These are phyloP conservation scores for Nymphalis polychloros DNA, from an alignment of 2,888 invertebrate genomes.

Conservation along the genomic window DNA sequence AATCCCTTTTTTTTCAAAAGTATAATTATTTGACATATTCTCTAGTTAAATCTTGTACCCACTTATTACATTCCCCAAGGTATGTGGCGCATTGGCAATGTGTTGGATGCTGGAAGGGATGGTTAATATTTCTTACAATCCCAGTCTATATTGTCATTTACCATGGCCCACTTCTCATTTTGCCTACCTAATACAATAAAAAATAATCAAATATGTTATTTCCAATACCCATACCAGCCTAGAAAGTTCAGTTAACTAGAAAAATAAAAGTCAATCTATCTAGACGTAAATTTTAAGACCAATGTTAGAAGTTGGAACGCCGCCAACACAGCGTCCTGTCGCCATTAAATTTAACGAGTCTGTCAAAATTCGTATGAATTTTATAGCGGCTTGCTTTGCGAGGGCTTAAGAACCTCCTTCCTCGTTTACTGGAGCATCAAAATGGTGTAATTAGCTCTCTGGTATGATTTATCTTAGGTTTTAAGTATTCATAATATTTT, in stretches of 20 bases:
- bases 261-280: background rate
- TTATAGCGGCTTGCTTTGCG: constrained; percentile 31
- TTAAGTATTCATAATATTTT: too few species aligned
- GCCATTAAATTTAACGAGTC: constrained; percentile 40
- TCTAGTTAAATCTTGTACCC: too few species aligned
- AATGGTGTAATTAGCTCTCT: background rate
- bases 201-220: background rate
- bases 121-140: too few species aligned
- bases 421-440: constrained; percentile 18
- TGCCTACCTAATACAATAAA: background rate
- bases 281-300: constrained; percentile 14
- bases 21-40: too few species aligned
- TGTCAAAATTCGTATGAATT: constrained; percentile 45
- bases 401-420: constrained; percentile 25
- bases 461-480: background rate
- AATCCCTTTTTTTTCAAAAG: too few species aligned
- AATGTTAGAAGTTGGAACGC: constrained; percentile 27
- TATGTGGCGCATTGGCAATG: too few species aligned
- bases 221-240: background rate
- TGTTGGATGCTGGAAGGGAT: too few species aligned
- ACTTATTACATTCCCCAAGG: too few species aligned
- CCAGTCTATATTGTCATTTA: too few species aligned
- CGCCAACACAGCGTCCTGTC: constrained; percentile 36
- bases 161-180: too few species aligned
- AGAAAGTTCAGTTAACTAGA: too few species aligned